Base-by-base conservation (phyloP, 2,797 vertebrate species). In the Fundulus diaphanus region DNA sequence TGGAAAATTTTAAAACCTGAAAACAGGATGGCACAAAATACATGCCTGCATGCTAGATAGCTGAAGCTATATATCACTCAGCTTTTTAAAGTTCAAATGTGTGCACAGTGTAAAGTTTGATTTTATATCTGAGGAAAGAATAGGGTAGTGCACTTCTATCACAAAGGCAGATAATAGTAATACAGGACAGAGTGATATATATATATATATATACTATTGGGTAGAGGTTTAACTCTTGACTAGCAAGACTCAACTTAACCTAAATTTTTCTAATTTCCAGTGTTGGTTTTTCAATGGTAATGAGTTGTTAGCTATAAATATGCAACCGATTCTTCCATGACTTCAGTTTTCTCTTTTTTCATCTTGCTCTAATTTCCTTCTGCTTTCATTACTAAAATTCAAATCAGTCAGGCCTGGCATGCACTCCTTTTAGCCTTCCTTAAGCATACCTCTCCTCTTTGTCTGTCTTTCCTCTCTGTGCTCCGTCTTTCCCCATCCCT, bases 401-500 rank as follows among this genome's bases (percentile, higher is more conserved):
- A 80, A 77, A 63, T 86, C 82, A 22, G 69, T 87, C 82, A 83
- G 71, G 46, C 73, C 76, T 42, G 15, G 49, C 31, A 56, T 84
- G 61, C 75, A 57, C 79, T 51, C 77, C 35, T 9, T 66, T 9
- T 78, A 57, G 33, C 81, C 76, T 18, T 86, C 74, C 76, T 85
- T 74, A 83, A 77, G 71, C 73, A 76, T 80, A 74, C 70, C 68
- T 72, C 31, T 57, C 68, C 79, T 68, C 74, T 85, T 88, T 82
- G 70, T 86, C 87, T 78, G 57, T 70, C 68, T 78, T 74, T 68
- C 71, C 65, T 24, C 27, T 77, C 78, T 52, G 78, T 70, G 4
- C 71, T 77, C 78, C 52, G 1, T 79, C 80, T 80, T 74, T 86
- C 86, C 88, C 87, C 77, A 91, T 93, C 91, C 93, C 93, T 93